Evolutionary conservation across 2,797 vertebrate species (phyloP).

Genomic region (Darevskia nairensis): DNA sequence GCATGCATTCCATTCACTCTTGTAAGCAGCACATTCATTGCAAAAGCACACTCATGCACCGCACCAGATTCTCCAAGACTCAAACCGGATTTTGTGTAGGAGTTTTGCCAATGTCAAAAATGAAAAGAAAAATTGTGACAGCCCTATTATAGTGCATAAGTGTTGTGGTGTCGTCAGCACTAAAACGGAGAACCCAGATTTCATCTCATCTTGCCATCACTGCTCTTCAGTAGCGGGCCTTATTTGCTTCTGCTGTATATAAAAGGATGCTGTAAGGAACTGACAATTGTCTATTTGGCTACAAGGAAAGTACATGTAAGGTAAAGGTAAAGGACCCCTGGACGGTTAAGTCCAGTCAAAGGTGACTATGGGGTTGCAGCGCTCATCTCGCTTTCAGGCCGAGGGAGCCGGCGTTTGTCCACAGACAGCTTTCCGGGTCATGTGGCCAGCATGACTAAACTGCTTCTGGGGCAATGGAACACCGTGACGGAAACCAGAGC

Average conservation of each 20-base stretch:
- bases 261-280: background rate
- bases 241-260: background rate
- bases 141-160: background rate
- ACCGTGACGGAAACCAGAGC: too few relatives aligned
- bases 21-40: background rate
- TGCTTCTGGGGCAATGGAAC: too few relatives aligned
- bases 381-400: too few relatives aligned
- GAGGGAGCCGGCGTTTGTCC: too few relatives aligned
- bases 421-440: too few relatives aligned
- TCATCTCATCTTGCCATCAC: background rate
- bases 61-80: background rate
- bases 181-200: background rate
- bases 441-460: too few relatives aligned
- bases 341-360: too few relatives aligned
- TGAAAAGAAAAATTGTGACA: too few relatives aligned
- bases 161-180: background rate
- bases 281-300: background rate
- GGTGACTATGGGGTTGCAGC: too few relatives aligned
- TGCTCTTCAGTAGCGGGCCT: background rate
- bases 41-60: background rate
- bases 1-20: background rate
- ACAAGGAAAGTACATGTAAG: background rate
- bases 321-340: too few relatives aligned
- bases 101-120: background rate
- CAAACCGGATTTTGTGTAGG: background rate